Conservation (phyloP, 2,113 vertebrate species). For the Cromileptes altivelis region DNA sequence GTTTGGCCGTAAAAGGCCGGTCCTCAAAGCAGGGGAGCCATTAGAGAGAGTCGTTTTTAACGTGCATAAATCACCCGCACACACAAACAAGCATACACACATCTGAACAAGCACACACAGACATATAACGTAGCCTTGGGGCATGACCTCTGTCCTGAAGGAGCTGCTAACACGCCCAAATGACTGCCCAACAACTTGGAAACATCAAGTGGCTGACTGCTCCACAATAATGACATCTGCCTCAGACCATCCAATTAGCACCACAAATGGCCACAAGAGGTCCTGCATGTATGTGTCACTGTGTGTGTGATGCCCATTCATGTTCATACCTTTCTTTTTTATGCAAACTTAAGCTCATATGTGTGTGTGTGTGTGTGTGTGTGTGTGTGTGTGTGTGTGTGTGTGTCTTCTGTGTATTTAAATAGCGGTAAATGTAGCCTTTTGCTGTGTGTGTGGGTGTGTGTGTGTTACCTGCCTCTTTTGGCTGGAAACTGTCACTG, state of each 20-base stretch:
- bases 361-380: constrained; percentile 18
- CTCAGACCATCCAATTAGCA: constrained; percentile 88
- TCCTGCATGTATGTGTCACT: constrained; percentile 73
- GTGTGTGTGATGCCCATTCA: constrained; percentile 6
- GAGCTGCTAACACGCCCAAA: constrained; percentile 91
- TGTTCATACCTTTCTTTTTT: constrained; percentile 9
- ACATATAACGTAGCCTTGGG: constrained; percentile 44
- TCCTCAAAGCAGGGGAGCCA: constrained; percentile 50
- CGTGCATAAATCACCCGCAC: constrained; percentile 61
- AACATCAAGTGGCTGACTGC: constrained; percentile 89
- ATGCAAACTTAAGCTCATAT: constrained; percentile 39
- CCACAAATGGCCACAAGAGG: constrained; percentile 87
- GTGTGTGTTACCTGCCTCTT: constrained; percentile 89
- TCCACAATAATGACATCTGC: constrained; percentile 93
- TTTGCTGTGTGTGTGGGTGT: constrained; percentile 71
- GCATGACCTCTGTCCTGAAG: constrained; percentile 89
- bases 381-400: constrained; percentile 28
- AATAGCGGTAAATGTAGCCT: constrained; percentile 12
- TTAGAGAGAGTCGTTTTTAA: constrained; percentile 57
- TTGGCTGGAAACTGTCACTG: constrained; percentile 91
- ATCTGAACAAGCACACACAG: constrained; percentile 51
- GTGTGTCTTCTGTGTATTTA: constrained; percentile 14
- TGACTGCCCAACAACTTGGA: constrained; percentile 89
- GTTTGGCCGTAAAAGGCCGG: constrained; percentile 65
- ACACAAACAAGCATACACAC: constrained; percentile 38